Conservation (phyloP, 2,888 invertebrate genomes). For the Aproaerema taeniolella region DNA sequence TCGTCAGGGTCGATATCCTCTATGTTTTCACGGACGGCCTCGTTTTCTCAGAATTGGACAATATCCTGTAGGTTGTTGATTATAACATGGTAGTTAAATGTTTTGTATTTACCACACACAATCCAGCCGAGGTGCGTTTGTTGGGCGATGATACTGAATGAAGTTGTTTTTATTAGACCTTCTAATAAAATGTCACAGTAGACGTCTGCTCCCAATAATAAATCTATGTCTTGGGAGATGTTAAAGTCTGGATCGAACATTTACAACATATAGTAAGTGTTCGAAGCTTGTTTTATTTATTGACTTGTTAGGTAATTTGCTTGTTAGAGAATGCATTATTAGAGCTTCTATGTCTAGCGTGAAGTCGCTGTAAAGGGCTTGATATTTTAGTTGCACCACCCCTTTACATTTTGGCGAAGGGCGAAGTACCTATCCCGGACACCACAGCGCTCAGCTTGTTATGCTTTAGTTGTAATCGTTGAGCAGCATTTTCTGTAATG, state of each 20-base stretch:
- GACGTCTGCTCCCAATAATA: not conserved
- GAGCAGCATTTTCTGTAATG: constrained; percentile 19
- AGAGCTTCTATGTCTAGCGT: too few relatives aligned
- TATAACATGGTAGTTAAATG: constrained; percentile 3
- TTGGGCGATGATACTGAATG: not conserved
- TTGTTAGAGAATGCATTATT: too few relatives aligned
- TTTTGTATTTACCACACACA: constrained; percentile 4
- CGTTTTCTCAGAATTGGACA: constrained; percentile 4
- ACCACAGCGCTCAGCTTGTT: constrained; percentile 15
- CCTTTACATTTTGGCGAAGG: too few relatives aligned
- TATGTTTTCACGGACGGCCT: not conserved
- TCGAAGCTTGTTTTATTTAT: too few relatives aligned
- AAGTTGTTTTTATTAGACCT: not conserved
- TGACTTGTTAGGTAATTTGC: too few relatives aligned
- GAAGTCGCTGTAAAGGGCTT: too few relatives aligned
- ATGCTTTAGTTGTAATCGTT: constrained; percentile 13
- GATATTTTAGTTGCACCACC: too few relatives aligned
- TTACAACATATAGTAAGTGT: too few relatives aligned
- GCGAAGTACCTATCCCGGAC: constrained; percentile 17
- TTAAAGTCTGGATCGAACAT: constrained; percentile 4
- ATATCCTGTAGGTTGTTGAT: constrained; percentile 1
- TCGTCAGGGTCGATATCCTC: not conserved
- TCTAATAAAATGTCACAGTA: not conserved
- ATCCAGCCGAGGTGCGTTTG: constrained; percentile 6
- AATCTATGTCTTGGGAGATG: not conserved